A percentile compares a stretch with the other conserved stretches of the same genome.
phyloP scores from a whole-genome alignment of 2,113 vertebrate genomes.

The Oreochromis spilurus region DNA sequence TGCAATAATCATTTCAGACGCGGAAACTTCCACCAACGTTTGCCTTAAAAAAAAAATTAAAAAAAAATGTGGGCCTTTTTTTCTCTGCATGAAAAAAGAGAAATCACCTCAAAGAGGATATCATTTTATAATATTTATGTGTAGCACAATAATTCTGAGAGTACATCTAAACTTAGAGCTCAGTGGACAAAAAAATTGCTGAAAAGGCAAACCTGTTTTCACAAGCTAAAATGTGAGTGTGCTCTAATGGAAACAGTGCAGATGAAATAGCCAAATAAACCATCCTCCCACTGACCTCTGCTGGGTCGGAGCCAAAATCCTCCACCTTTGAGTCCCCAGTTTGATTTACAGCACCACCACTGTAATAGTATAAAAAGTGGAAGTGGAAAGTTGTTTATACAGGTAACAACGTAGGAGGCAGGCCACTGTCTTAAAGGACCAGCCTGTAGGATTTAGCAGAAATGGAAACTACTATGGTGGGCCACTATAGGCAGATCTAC shows the following conservation, averaged over 20 bases:
- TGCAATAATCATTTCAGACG: background rate
- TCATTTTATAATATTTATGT: background rate
- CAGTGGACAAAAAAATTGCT: background rate
- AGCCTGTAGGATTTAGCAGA: background rate
- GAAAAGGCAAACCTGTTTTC: slow-evolving; percentile 22
- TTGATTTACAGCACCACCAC: background rate
- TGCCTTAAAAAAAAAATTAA: background rate
- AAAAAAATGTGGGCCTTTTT: background rate
- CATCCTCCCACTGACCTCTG: background rate
- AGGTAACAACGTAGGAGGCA: background rate
- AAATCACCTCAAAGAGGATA: background rate
- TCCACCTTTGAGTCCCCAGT: background rate
- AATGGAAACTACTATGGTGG: background rate
- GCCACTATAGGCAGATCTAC: background rate
- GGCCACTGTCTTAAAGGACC: background rate
- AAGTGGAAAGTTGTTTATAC: background rate
- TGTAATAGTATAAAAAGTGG: background rate
- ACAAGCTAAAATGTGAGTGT: slow-evolving; percentile 9
- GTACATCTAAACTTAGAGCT: background rate
- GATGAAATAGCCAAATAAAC: slow-evolving; percentile 16
- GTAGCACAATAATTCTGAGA: slow-evolving; percentile 14
- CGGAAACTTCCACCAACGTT: background rate
- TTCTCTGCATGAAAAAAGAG: background rate
- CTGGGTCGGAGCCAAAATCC: background rate
- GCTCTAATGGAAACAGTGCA: slow-evolving; percentile 22